phyloP scores from a whole-genome alignment of 2,797 vertebrate genomes.

The Ctenopoma kingsleyae region DNA sequence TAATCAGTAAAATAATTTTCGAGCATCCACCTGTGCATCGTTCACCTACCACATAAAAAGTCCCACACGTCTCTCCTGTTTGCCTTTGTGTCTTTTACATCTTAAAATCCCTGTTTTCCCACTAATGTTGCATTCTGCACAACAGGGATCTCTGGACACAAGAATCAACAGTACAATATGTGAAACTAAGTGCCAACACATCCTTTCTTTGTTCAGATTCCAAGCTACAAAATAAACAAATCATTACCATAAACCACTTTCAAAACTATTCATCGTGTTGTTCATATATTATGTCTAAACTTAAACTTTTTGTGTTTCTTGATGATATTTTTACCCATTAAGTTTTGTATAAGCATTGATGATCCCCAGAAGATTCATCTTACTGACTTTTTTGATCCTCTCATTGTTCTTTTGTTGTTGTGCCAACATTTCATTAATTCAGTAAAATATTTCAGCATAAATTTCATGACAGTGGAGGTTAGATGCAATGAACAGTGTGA shows the following conservation, averaged over 20 bases:
- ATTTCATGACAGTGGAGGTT: too few relatives aligned
- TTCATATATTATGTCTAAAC: too few relatives aligned
- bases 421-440: too few relatives aligned
- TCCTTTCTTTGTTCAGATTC: not conserved
- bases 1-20: not conserved
- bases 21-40: not conserved
- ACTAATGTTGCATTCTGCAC: conserved; percentile 19
- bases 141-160: not conserved
- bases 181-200: not conserved
- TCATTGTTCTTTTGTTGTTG: too few relatives aligned
- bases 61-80: not conserved
- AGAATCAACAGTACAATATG: conserved; percentile 15
- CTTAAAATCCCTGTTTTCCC: not conserved
- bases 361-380: too few relatives aligned
- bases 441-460: too few relatives aligned
- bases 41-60: not conserved
- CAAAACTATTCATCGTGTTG: not conserved
- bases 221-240: conserved; percentile 2
- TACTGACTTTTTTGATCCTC: too few relatives aligned
- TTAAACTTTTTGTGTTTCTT: too few relatives aligned
- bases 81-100: not conserved
- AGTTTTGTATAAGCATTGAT: too few relatives aligned
- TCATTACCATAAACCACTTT: not conserved
- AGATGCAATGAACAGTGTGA: too few relatives aligned
- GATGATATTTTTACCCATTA: too few relatives aligned